Base-by-base conservation (phyloP, 1,140 invertebrate genomes). In the Limonius californicus region DNA sequence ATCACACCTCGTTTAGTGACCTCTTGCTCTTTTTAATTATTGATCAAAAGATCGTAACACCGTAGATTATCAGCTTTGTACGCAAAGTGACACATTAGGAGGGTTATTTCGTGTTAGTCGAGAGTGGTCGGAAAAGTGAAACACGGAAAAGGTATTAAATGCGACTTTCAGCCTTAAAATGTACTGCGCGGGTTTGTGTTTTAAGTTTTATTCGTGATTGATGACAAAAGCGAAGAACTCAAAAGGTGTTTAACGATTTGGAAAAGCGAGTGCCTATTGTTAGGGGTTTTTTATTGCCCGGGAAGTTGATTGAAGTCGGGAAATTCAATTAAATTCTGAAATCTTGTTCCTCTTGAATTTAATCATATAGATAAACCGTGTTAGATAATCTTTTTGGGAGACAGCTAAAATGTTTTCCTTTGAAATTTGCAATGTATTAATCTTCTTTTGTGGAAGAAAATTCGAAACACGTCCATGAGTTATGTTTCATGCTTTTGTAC, bases 21-120 rank as follows among this genome's bases (percentile, higher is more conserved):
- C 45, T 50, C 45, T 19, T 50, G 45, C 45, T 21, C 45, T 21
- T 50, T 50, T 50, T 50, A 50, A 50, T 50, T 50, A 50, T 50
- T 50, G 45, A 50, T 50, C 45, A 50, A 50, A 50, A 50, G 45
- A 50, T 50, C 14, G 45, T 50, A 19, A 50, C 15, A 18, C 45
- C 16, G 16, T 9, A 50, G 45, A 50, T 50, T 50, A 50, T 50
- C 45, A 18, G 45, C 45, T 50, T 18, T 18, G 45, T 6, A 14
- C 15, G 45, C 11, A 50, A 21, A 19, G 15, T 50, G 16, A 6
- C 45, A 50, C 14, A 19, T 19, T 50, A 50, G 3, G 45, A 50
- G 45, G 45, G 15, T 50, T 50, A 11, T 11, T 16, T 18, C 11
- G 15, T 8, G 45, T 39, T 39, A 32, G 27, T 32, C 27, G 27